phyloP scores from a whole-genome alignment of 2,888 invertebrate genomes.

The Acleris literana region DNA sequence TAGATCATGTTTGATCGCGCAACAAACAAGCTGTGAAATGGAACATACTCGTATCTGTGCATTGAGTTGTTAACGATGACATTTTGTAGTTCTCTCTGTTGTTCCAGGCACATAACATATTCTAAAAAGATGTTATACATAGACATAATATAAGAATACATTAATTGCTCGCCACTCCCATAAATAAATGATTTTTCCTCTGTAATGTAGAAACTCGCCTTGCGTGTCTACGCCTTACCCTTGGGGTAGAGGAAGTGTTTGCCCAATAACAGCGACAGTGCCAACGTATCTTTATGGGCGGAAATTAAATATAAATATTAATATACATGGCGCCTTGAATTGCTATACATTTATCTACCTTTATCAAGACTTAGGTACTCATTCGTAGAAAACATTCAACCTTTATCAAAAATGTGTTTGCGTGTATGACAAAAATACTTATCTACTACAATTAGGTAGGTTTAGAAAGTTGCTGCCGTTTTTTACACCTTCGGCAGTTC shows the following conservation, averaged over 20 bases:
- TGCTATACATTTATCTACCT: neutral
- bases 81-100: conserved; percentile 14
- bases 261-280: conserved; percentile 17
- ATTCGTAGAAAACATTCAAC: neutral
- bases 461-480: no score
- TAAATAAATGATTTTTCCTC: neutral
- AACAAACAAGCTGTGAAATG: conserved; percentile 22
- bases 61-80: conserved; percentile 27
- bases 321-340: conserved; percentile 2
- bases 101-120: conserved; percentile 5
- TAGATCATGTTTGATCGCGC: conserved; percentile 3
- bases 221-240: conserved; percentile 5
- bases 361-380: neutral
- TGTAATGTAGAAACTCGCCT: neutral
- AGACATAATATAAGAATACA: no score
- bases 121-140: neutral
- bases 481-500: no score
- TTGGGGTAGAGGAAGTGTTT: conserved; percentile 12
- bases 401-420: no score
- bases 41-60: conserved; percentile 20
- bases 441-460: no score
- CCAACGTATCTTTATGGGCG: conserved; percentile 18
- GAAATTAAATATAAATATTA: conserved; percentile 23
- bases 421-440: no score
- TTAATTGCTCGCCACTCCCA: no score